Percentiles rank a stretch among this genome's conserved stretches.
These are phyloP conservation scores for Fukomys damarensis DNA, from an alignment of 2,113 vertebrate species.

Conservation along the genomic window DNA sequence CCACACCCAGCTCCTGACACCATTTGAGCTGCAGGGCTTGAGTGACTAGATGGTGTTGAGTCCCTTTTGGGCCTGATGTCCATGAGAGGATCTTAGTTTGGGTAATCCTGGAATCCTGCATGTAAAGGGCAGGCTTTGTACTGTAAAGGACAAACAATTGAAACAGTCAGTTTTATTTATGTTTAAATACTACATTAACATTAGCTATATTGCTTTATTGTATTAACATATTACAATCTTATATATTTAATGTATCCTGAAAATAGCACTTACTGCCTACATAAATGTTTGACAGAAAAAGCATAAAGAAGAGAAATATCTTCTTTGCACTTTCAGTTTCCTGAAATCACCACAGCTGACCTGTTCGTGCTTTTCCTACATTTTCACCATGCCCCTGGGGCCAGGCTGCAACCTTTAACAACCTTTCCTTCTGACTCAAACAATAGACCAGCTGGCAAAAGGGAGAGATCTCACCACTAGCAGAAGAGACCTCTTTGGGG, in stretches of 20 bases:
- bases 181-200: neutral
- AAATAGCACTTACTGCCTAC: neutral
- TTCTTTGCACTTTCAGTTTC: neutral
- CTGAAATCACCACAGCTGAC: neutral
- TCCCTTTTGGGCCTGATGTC: neutral
- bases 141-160: neutral
- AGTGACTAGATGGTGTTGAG: neutral
- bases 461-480: neutral
- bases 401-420: neutral
- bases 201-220: neutral
- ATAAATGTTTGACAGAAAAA: neutral
- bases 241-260: neutral
- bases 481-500: neutral
- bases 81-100: neutral
- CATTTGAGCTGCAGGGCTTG: neutral
- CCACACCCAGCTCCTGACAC: neutral
- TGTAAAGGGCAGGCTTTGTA: neutral
- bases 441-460: neutral
- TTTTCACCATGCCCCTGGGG: neutral
- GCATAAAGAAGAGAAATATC: neutral
- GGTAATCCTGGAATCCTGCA: neutral
- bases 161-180: conserved; percentile 1
- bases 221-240: conserved; percentile 5
- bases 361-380: neutral
- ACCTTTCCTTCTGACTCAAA: neutral